Conservation (phyloP, 2,113 vertebrate genomes). For the Pungitius pungitius region DNA sequence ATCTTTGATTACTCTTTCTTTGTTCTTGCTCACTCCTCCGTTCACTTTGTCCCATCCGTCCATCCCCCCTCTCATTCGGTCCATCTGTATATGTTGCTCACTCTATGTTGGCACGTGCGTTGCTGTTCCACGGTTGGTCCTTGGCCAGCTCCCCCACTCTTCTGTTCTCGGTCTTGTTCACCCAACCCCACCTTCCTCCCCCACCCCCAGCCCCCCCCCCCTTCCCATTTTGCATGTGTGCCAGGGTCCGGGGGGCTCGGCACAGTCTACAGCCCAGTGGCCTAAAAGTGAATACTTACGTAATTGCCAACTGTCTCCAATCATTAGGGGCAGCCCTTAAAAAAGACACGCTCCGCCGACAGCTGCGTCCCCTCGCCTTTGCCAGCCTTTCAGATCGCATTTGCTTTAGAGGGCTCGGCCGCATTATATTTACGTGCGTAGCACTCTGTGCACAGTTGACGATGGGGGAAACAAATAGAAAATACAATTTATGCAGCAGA, state of each 20-base stretch:
- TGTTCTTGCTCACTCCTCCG: conserved; percentile 38
- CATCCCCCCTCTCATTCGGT: conserved; percentile 53
- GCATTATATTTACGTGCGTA: conserved; percentile 77
- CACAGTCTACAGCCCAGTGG: conserved; percentile 75
- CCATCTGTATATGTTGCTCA: conserved; percentile 55
- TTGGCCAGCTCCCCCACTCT: conserved; percentile 52
- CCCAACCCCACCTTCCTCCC: conserved; percentile 42
- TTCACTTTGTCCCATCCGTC: conserved; percentile 42
- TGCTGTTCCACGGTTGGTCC: conserved; percentile 59
- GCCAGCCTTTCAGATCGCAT: conserved; percentile 83
- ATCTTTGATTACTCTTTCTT: conserved; percentile 43
- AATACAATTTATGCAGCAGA: conserved; percentile 48
- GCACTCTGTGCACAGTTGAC: conserved; percentile 53
- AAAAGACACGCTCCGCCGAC: conserved; percentile 82
- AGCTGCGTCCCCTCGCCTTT: conserved; percentile 84
- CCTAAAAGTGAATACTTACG: conserved; percentile 82
- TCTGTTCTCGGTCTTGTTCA: conserved; percentile 51
- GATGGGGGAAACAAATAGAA: conserved; percentile 35
- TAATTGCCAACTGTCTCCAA: conserved; percentile 85
- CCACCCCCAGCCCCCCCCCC: conserved; percentile 29
- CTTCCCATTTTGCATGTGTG: conserved; percentile 72
- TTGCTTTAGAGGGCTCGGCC: conserved; percentile 78
- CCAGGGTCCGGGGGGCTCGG: conserved; percentile 74
- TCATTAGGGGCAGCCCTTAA: conserved; percentile 84
- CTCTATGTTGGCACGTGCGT: conserved; percentile 59